A percentile compares a stretch with the other conserved stretches of the same genome.
These are phyloP conservation scores for Drosophila baimaii DNA, from an alignment of 1,140 invertebrate species.

Conservation along the genomic window DNA sequence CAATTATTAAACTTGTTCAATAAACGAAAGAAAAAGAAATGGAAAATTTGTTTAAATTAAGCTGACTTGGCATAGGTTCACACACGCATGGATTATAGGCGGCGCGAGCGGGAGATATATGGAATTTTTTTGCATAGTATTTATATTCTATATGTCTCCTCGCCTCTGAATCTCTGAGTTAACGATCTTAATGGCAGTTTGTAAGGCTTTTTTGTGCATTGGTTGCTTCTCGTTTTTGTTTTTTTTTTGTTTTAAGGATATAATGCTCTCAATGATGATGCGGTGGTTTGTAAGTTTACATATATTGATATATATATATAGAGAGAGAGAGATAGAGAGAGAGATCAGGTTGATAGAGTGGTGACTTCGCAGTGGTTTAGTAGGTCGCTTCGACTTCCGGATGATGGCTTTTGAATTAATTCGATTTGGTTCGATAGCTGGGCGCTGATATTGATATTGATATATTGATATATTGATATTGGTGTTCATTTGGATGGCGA, in stretches of 20 bases:
- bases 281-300: conserved; percentile 57
- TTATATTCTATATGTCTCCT: conserved; percentile 8
- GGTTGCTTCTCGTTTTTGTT: conserved; percentile 19
- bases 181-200: conserved; percentile 37
- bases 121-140: neutral
- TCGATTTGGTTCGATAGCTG: conserved; percentile 51
- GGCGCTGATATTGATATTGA: conserved; percentile 33
- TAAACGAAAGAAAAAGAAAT: conserved; percentile 83
- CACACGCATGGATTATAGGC: conserved; percentile 18
- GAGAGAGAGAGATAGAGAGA: conserved; percentile 31
- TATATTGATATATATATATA: conserved; percentile 21
- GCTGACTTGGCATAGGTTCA: conserved; percentile 38
- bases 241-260: conserved; percentile 23
- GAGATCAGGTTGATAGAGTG: conserved; percentile 51
- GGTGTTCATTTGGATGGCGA: conserved; percentile 62
- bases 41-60: conserved; percentile 75
- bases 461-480: conserved; percentile 29
- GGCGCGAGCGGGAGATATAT: conserved; percentile 19
- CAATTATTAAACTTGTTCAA: conserved; percentile 78
- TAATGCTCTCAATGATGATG: conserved; percentile 63
- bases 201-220: conserved; percentile 35
- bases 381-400: conserved; percentile 49
- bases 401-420: conserved; percentile 42
- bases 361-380: conserved; percentile 63
- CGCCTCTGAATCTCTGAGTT: conserved; percentile 14